A percentile compares a stretch with the other conserved stretches of the same genome.
Evolutionary conservation across 2,113 vertebrate species (phyloP).

Genomic region (Rafetus swinhoei): DNA sequence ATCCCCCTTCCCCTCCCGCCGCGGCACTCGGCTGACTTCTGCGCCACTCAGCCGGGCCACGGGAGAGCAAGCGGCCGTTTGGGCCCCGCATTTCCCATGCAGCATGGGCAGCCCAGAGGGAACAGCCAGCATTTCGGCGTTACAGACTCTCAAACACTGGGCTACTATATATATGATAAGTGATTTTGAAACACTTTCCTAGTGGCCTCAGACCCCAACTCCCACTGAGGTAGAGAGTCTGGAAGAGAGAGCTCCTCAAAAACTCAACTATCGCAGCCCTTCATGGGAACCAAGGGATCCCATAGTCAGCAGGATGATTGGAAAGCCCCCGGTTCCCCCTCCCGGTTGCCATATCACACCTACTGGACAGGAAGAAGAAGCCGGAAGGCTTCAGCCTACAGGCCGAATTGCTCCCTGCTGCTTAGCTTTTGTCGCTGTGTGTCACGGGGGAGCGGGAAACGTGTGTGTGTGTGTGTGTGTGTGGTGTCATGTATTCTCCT

Average conservation of each 20-base stretch:
- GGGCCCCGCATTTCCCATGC: too few species aligned
- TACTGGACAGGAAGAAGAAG: background rate
- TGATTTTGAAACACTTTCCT: too few species aligned
- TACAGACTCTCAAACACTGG: too few species aligned
- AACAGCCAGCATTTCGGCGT: too few species aligned
- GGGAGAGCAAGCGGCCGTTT: too few species aligned
- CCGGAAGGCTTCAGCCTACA: background rate
- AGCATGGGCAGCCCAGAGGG: too few species aligned
- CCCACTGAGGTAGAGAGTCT: background rate
- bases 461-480: background rate
- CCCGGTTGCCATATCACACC: background rate
- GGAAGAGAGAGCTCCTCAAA: background rate
- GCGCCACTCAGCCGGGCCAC: too few species aligned
- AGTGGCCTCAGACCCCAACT: background rate
- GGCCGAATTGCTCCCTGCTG: background rate
- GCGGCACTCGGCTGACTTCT: too few species aligned
- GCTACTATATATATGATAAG: too few species aligned
- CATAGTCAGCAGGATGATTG: background rate
- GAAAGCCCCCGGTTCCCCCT: background rate
- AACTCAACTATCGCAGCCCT: background rate
- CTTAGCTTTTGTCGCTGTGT: background rate
- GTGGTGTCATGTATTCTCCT: background rate
- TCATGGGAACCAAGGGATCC: background rate
- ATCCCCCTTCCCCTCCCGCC: too few species aligned
- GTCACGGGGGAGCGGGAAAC: background rate